Conservation (phyloP, 2,797 vertebrate species). For the Ptychobarbus kaznakovi region DNA sequence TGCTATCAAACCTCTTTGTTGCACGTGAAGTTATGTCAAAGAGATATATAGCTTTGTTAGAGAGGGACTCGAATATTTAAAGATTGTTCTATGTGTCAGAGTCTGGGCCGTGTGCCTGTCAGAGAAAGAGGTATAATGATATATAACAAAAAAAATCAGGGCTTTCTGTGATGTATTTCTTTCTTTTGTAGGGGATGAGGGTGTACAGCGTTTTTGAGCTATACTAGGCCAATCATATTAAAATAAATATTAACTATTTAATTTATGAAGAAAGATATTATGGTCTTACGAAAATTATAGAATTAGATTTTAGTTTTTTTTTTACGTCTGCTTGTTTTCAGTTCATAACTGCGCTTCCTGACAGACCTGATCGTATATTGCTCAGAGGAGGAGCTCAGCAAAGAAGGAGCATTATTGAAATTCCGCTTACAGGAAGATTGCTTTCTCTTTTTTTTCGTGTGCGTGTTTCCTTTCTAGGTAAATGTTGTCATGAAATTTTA, state of each 20-base stretch:
- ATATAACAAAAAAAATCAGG: constrained; percentile 81
- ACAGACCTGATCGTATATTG: constrained; percentile 71
- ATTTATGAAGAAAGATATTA: constrained; percentile 86
- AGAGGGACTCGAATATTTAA: constrained; percentile 79
- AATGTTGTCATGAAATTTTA: constrained; percentile 74
- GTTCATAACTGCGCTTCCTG: constrained; percentile 66
- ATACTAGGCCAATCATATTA: constrained; percentile 83
- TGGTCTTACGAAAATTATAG: constrained; percentile 83
- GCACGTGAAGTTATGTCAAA: constrained; percentile 78
- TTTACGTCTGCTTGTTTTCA: constrained; percentile 70
- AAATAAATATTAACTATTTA: constrained; percentile 85
- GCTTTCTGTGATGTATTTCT: constrained; percentile 81
- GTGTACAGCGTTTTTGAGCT: constrained; percentile 76
- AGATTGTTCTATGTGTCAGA: constrained; percentile 77
- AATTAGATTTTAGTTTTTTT: constrained; percentile 67
- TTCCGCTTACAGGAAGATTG: constrained; percentile 76
- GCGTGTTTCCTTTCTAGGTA: constrained; percentile 62
- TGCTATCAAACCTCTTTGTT: constrained; percentile 87
- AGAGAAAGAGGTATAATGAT: constrained; percentile 75
- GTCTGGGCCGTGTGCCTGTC: constrained; percentile 72
- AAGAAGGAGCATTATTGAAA: constrained; percentile 72
- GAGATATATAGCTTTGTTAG: constrained; percentile 74
- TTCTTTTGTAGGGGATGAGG: constrained; percentile 66
- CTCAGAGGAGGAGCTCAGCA: constrained; percentile 69
- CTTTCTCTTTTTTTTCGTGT: constrained; percentile 66